Conservation (phyloP, 2,888 invertebrate genomes). For the Pandemis corylana region DNA sequence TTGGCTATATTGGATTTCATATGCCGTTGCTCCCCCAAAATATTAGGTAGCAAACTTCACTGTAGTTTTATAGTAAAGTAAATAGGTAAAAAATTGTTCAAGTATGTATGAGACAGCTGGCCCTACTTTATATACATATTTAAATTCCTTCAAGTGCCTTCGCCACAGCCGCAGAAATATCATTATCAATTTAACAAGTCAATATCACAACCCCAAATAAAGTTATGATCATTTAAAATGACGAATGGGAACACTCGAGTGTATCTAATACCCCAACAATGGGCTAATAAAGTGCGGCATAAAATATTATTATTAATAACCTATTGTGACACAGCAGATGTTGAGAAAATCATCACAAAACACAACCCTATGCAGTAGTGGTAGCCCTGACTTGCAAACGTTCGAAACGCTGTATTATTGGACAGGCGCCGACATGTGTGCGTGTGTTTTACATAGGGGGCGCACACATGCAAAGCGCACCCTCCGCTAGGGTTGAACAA, state of each 20-base stretch:
- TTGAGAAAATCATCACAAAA: conserved; percentile 44
- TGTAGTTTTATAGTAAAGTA: no score
- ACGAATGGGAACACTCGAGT: conserved; percentile 62
- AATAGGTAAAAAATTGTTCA: no score
- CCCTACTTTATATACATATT: neutral
- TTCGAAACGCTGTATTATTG: conserved; percentile 65
- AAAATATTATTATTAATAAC: conserved; percentile 65
- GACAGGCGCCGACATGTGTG: conserved; percentile 78
- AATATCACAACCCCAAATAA: conserved; percentile 49
- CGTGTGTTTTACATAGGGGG: conserved; percentile 58
- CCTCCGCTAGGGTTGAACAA: conserved; percentile 67
- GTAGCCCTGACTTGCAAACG: conserved; percentile 47
- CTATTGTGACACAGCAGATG: conserved; percentile 53
- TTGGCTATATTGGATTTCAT: no score
- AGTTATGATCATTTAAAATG: conserved; percentile 60
- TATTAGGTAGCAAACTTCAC: no score
- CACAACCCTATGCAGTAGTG: conserved; percentile 52
- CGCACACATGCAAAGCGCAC: conserved; percentile 49
- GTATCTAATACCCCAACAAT: conserved; percentile 66
- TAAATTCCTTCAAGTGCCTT: neutral
- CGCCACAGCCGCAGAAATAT: conserved; percentile 24
- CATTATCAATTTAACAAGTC: conserved; percentile 42
- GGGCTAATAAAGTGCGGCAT: conserved; percentile 60
- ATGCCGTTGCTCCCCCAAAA: no score
- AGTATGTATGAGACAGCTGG: neutral